A percentile compares a stretch with the other conserved stretches of the same genome.
phyloP scores from a whole-genome alignment of 2,797 vertebrate species.

The Brotula barbata region DNA sequence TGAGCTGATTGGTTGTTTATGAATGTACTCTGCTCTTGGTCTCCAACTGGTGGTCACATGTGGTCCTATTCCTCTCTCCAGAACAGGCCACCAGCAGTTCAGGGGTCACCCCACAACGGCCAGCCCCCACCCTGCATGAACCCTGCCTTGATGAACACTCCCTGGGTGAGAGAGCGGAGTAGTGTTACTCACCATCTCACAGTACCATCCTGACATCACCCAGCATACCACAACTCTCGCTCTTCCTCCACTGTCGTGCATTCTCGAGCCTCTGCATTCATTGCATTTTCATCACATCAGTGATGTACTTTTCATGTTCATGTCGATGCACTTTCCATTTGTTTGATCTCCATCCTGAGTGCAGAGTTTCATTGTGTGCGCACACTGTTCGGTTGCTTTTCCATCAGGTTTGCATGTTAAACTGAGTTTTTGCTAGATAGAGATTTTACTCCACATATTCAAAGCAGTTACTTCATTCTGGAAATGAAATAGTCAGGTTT shows the following conservation, averaged over 20 bases:
- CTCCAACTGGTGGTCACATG: conserved; percentile 50
- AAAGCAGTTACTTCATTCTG: too few species aligned
- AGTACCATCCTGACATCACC: not conserved
- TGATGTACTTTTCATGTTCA: not conserved
- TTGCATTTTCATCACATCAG: not conserved
- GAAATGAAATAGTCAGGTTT: not conserved
- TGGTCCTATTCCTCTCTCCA: conserved; percentile 75
- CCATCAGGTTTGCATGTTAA: not conserved
- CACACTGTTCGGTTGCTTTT: too few species aligned
- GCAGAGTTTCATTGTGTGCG: too few species aligned
- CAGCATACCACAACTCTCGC: not conserved
- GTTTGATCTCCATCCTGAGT: too few species aligned
- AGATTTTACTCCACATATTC: not conserved
- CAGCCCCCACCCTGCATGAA: conserved; percentile 76
- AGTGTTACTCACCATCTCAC: conserved; percentile 14
- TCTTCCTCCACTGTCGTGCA: not conserved
- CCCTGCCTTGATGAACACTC: conserved; percentile 80
- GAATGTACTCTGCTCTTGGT: conserved; percentile 21
- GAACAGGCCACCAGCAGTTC: conserved; percentile 81
- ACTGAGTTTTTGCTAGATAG: not conserved
- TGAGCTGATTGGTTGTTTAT: not conserved
- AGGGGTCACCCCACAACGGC: conserved; percentile 73
- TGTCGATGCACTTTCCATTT: too few species aligned
- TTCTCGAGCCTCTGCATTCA: not conserved
- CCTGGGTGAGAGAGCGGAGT: conserved; percentile 77